Evolutionary conservation across 1,140 invertebrate species (phyloP).

Genomic region (Danaus plexippus): DNA sequence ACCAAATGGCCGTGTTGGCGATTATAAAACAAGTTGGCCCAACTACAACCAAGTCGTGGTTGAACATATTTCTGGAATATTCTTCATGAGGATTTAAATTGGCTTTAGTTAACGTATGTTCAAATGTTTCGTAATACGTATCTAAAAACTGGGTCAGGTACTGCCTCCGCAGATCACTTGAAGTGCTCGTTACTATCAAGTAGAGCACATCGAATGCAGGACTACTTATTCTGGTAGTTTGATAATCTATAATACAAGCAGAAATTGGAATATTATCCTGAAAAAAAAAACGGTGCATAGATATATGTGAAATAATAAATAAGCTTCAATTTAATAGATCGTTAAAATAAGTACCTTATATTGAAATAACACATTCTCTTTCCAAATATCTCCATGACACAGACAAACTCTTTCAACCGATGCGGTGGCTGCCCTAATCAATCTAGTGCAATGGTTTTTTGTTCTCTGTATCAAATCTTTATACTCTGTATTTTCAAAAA

Average conservation of each 20-base stretch:
- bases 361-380: slow-evolving; percentile 60
- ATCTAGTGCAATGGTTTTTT: slow-evolving; percentile 29
- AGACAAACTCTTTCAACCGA: slow-evolving; percentile 32
- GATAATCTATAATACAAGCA: slow-evolving; percentile 57
- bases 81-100: slow-evolving; percentile 22
- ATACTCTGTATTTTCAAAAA: slow-evolving; percentile 40
- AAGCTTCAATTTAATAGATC: not conserved
- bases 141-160: slow-evolving; percentile 40
- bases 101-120: slow-evolving; percentile 23
- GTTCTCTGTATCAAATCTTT: slow-evolving; percentile 31
- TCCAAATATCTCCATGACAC: slow-evolving; percentile 64
- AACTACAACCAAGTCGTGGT: slow-evolving; percentile 43
- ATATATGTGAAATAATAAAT: slow-evolving; percentile 10
- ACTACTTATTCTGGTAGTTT: slow-evolving; percentile 46
- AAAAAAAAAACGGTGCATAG: slow-evolving; percentile 22
- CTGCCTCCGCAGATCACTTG: slow-evolving; percentile 28
- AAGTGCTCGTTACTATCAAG: slow-evolving; percentile 45
- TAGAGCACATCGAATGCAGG: slow-evolving; percentile 52
- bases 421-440: slow-evolving; percentile 27
- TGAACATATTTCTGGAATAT: slow-evolving; percentile 39
- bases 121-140: slow-evolving; percentile 44
- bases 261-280: slow-evolving; percentile 36
- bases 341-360: slow-evolving; percentile 39
- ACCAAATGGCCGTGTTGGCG: slow-evolving; percentile 57
- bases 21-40: slow-evolving; percentile 47